phyloP scores from a whole-genome alignment of 2,797 vertebrate species.

The Adelosebastes latens region DNA sequence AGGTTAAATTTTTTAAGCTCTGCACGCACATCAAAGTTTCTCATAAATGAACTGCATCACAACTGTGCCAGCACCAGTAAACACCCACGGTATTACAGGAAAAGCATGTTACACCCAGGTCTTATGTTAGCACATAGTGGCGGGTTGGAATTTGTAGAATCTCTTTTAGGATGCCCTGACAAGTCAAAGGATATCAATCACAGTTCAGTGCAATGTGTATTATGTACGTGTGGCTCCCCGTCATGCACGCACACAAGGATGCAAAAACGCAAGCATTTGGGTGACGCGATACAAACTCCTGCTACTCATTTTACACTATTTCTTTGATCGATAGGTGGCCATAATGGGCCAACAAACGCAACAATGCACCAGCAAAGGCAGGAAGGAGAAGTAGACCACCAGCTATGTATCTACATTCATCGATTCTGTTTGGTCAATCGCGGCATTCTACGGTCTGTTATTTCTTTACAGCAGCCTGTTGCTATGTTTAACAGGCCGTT shows the following conservation, averaged over 20 bases:
- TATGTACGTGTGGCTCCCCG: not conserved
- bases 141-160: conserved; percentile 19
- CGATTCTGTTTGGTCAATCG: too few species aligned
- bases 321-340: not conserved
- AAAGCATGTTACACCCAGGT: conserved; percentile 15
- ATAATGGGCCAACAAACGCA: not conserved
- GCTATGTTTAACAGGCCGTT: too few species aligned
- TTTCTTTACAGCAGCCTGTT: too few species aligned
- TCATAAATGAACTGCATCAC: conserved; percentile 22
- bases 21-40: conserved; percentile 21
- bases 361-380: not conserved
- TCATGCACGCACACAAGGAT: not conserved
- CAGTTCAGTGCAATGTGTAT: not conserved
- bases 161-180: not conserved
- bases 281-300: not conserved
- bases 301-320: not conserved
- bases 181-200: conserved; percentile 15
- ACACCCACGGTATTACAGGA: conserved; percentile 13
- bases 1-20: not conserved
- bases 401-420: not conserved
- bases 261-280: not conserved
- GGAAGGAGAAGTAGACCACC: not conserved
- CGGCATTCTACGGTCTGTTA: too few species aligned
- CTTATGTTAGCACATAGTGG: conserved; percentile 3
- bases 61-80: conserved; percentile 49